Evolutionary conservation across 2,888 invertebrate species (phyloP), one percentile per base, ranked within the genome.

Genomic region (Zhuqinia jingwanae): DNA sequence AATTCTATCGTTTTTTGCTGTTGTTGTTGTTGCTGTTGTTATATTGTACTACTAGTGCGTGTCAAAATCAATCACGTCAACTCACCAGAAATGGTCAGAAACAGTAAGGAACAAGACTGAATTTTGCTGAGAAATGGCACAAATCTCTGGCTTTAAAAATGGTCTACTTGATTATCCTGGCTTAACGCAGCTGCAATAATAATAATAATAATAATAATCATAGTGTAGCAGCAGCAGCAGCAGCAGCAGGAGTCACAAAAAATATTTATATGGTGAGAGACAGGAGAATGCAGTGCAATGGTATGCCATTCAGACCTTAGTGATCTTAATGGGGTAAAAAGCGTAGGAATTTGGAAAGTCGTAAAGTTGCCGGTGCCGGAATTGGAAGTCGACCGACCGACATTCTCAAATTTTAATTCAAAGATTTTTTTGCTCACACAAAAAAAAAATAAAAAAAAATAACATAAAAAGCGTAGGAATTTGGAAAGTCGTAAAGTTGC

Each of bases 51-150:
- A 11, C 1, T 13, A 22, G 68, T 68, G 68, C 68, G 68, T 68
- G 68, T 45, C 68, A 68, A 45, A 68, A 68, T 30, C 42, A 68
- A 68, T 68, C 68, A 68, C 42, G 22, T 68, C 65, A n/a, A n/a
- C n/a, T n/a, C n/a, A 50, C 8, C 36, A 17, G 36, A 65, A 65
- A 42, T 63, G 27, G 58, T 58, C 45, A 45, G 36, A 68, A 65
- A 2, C 27, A 15, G 36, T 8, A 36, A 36, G 5, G 1, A 60
- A 27, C 27, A 60, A 60, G 25, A 22, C 13, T 22, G 5, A 36
- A 36, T 3, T 36, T 36, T 36, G n/a, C 8, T 36, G 36, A 3
- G 36, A 36, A 36, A 22, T 22, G 22, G 22, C 27, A 27, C 10
- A 56, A 56, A 56, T 11, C 22, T 22, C 22, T 22, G 56, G 22